A percentile compares a stretch with the other conserved stretches of the same genome.
phyloP scores from a whole-genome alignment of 2,113 vertebrate species.

The Myrmecobius fasciatus region DNA sequence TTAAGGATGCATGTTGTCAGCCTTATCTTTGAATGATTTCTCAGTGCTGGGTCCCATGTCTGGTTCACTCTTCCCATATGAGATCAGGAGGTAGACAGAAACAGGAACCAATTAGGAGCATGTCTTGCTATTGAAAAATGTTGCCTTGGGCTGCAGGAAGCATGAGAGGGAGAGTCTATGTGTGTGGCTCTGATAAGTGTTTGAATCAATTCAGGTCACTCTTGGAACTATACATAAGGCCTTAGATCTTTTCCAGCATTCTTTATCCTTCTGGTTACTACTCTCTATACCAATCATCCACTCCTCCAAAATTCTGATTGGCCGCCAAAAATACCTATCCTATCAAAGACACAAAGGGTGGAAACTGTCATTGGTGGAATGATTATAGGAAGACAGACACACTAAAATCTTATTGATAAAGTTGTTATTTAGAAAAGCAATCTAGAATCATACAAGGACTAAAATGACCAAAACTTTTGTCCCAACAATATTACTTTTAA shows the following conservation, averaged over 20 bases:
- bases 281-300: background rate
- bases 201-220: background rate
- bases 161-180: background rate
- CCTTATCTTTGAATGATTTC: constrained; percentile 1
- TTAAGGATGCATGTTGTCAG: constrained; percentile 8
- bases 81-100: constrained; percentile 15
- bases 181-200: background rate
- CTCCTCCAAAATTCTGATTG: background rate
- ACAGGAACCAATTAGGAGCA: background rate
- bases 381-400: background rate
- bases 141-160: background rate
- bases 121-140: background rate
- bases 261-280: background rate
- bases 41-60: background rate
- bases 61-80: background rate
- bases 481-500: background rate
- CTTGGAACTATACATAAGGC: background rate
- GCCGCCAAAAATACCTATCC: background rate
- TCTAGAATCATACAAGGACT: background rate
- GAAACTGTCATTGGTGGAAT: background rate
- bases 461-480: background rate
- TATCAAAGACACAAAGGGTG: background rate
- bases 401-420: background rate
- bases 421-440: background rate
- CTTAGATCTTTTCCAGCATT: background rate